Evolutionary conservation across 2,888 invertebrate species (phyloP).

Genomic region (Zhengitettix transpicula): DNA sequence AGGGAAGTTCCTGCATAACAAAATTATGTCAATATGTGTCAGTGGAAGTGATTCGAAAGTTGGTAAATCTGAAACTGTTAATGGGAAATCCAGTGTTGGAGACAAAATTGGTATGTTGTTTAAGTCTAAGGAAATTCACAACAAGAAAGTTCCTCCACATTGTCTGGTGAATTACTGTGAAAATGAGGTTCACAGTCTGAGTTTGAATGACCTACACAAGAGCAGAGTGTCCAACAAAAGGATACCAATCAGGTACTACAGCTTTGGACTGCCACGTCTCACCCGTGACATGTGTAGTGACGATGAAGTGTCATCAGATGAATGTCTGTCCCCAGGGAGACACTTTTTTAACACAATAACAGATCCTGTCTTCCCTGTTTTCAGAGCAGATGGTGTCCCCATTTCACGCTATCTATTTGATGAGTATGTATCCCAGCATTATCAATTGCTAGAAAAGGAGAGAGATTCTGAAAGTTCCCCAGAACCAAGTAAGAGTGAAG

Average conservation of each 20-base stretch:
- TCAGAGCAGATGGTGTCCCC: conserved; percentile 54
- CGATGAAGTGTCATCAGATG: conserved; percentile 11
- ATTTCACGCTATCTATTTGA: conserved; percentile 57
- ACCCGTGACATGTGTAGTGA: conserved; percentile 17
- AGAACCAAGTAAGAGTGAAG: background rate
- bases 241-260: conserved; percentile 37
- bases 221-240: conserved; percentile 15
- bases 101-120: background rate
- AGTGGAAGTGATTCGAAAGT: conserved; percentile 20
- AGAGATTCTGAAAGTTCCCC: conserved; percentile 8
- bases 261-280: conserved; percentile 28
- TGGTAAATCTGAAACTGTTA: background rate
- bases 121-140: conserved; percentile 3
- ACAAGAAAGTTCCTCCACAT: background rate
- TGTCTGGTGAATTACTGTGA: conserved; percentile 1
- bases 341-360: conserved; percentile 51
- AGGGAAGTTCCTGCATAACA: conserved; percentile 48
- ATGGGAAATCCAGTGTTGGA: background rate
- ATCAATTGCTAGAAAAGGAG: conserved; percentile 19
- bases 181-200: conserved; percentile 4
- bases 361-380: conserved; percentile 63
- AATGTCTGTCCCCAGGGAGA: conserved; percentile 15
- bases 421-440: conserved; percentile 48
- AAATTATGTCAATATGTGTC: conserved; percentile 56
- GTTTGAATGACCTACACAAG: conserved; percentile 7